Base-by-base conservation (phyloP, 1,140 invertebrate genomes). In the Procambarus clarkii region DNA sequence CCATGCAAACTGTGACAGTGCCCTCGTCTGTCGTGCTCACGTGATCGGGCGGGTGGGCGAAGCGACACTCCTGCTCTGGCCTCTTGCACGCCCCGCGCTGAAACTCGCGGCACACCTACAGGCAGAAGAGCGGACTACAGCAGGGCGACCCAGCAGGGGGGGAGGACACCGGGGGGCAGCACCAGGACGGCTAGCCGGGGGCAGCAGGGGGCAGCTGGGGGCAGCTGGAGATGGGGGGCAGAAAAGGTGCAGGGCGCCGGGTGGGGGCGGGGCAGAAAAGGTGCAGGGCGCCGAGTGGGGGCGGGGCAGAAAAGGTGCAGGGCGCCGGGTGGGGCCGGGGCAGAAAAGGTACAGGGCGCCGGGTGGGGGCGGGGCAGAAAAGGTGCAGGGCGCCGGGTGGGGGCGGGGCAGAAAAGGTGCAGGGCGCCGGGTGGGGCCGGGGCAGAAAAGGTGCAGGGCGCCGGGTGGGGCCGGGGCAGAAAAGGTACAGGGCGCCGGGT, bases 1-100 rank as follows among this genome's bases (percentile, higher is more conserved):
- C 98, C 98, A 99, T 98, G 97, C 98, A 99, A 96, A 99, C 98
- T 96, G 98, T 98, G 96, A 98, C 97, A 96, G 97, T 97, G 96
- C 98, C 98, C 96, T 98, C 98, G 95, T 98, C 97, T 96, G 97
- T 97, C 96, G 97, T 97, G 81, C 93, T 93, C 89, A 98, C 97
- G 96, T 97, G 97, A 95, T 98, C 97, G 95, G 98, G 97, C 96
- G 98, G 98, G 96, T 99, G 98, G 34, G 98, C 98, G 96, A 98
- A 98, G 96, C 98, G 97, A 97, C 98, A 99, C 96, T 99, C 98
- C 94, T 97, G 96, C 96, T 98, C 97, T 94, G 97, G 96, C 95
- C 98, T 97, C 96, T 98, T 98, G 96, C 98, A 99, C 96, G 97
- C 97, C 96, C 98, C 98, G 95, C 98, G 97, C 97, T 98, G 97